Conservation (phyloP, 2,797 vertebrate genomes). For the Acanthopagrus latus region DNA sequence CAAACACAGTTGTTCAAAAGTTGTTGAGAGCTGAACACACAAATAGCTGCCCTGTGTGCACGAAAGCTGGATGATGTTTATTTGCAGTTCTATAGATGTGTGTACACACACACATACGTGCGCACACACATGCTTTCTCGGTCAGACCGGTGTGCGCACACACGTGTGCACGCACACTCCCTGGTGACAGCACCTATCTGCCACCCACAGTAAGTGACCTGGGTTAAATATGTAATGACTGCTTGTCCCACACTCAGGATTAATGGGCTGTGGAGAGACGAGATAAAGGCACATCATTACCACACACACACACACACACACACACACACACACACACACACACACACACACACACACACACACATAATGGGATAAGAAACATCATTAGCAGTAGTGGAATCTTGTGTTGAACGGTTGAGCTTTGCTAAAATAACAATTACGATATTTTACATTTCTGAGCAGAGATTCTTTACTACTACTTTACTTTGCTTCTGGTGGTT, state of each 20-base stretch:
- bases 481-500: conserved; percentile 10
- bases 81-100: too few relatives aligned
- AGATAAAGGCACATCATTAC: conserved; percentile 84
- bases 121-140: background rate
- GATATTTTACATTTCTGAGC: conserved; percentile 41
- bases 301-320: conserved; percentile 26
- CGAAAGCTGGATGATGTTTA: conserved; percentile 23
- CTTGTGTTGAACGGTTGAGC: conserved; percentile 13
- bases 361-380: conserved; percentile 41
- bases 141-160: background rate
- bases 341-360: too few relatives aligned
- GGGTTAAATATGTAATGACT: conserved; percentile 85
- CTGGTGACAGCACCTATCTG: conserved; percentile 79
- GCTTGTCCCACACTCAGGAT: conserved; percentile 84
- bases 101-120: background rate
- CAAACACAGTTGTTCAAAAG: conserved; percentile 38
- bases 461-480: conserved; percentile 15
- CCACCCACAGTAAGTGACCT: conserved; percentile 80
- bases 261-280: conserved; percentile 80
- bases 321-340: conserved; percentile 27
- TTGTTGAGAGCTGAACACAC: conserved; percentile 34
- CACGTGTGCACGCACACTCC: conserved; percentile 5
- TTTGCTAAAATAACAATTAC: conserved; percentile 21
- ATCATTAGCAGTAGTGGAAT: conserved; percentile 42
- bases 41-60: conserved; percentile 5